phyloP scores from a whole-genome alignment of 1,140 invertebrate genomes.

The Asobara japonica region DNA sequence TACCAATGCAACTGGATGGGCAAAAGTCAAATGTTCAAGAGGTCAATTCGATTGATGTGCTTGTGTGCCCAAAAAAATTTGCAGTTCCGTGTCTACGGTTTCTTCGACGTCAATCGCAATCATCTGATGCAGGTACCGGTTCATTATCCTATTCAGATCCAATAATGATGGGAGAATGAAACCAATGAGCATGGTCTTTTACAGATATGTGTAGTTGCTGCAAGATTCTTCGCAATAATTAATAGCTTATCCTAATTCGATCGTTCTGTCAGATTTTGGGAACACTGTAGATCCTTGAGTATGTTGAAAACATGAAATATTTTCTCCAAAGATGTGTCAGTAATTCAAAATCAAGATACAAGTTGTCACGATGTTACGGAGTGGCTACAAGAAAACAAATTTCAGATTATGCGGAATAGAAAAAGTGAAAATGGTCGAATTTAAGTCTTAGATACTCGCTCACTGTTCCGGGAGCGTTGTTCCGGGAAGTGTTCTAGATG shows the following conservation, averaged over 20 bases:
- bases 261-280: no score
- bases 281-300: no score
- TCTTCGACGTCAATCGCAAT: not conserved
- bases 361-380: no score
- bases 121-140: not conserved
- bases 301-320: no score
- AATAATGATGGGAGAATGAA: not conserved
- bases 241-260: not conserved
- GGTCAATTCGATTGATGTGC: not conserved
- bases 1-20: not conserved
- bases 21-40: not conserved
- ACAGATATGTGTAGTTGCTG: not conserved
- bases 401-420: no score
- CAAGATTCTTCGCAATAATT: not conserved
- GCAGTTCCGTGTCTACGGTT: not conserved
- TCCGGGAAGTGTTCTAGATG: no score
- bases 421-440: no score
- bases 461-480: no score
- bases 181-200: not conserved
- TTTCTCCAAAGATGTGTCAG: no score
- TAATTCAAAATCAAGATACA: no score
- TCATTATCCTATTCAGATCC: not conserved
- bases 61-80: not conserved
- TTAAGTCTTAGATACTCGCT: no score
- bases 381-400: no score